Evolutionary conservation across 2,888 invertebrate species (phyloP).

Genomic region (Arrhopalites spinosus): DNA sequence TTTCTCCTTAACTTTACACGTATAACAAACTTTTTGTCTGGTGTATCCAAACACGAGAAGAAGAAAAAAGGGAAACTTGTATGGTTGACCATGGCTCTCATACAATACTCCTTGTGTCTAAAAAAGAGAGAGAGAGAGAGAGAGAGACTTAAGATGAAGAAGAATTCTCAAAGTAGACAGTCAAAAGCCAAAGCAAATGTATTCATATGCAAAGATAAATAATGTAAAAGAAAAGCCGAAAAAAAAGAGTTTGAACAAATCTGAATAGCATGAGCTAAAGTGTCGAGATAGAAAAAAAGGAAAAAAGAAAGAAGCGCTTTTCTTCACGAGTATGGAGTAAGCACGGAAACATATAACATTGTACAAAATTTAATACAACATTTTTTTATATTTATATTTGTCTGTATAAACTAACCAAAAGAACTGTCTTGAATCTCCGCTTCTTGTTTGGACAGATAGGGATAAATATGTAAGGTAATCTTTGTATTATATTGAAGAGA

Average conservation of each 20-base stretch:
- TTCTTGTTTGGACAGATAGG: neutral
- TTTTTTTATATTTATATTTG: too few relatives aligned
- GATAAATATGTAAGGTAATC: neutral
- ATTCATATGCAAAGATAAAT: constrained; percentile 30
- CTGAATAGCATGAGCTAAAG: constrained; percentile 17
- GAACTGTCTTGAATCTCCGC: too few relatives aligned
- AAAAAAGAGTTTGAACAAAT: constrained; percentile 21
- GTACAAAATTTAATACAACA: too few relatives aligned
- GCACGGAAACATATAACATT: too few relatives aligned
- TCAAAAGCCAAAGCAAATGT: constrained; percentile 21
- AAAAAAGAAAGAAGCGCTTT: constrained; percentile 17
- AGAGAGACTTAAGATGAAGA: too few relatives aligned
- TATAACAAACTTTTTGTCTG: too few relatives aligned
- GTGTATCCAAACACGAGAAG: too few relatives aligned
- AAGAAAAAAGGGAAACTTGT: too few relatives aligned
- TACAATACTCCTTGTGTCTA: neutral
- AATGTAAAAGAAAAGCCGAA: constrained; percentile 26
- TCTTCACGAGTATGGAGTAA: too few relatives aligned
- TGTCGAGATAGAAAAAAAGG: constrained; percentile 12
- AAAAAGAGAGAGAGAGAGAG: neutral
- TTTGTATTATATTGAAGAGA: too few relatives aligned
- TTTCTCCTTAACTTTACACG: neutral
- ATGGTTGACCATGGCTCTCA: too few relatives aligned
- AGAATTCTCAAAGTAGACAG: neutral
- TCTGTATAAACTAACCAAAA: too few relatives aligned